phyloP scores from a whole-genome alignment of 1,140 invertebrate species.

The Bombus ignitus region DNA sequence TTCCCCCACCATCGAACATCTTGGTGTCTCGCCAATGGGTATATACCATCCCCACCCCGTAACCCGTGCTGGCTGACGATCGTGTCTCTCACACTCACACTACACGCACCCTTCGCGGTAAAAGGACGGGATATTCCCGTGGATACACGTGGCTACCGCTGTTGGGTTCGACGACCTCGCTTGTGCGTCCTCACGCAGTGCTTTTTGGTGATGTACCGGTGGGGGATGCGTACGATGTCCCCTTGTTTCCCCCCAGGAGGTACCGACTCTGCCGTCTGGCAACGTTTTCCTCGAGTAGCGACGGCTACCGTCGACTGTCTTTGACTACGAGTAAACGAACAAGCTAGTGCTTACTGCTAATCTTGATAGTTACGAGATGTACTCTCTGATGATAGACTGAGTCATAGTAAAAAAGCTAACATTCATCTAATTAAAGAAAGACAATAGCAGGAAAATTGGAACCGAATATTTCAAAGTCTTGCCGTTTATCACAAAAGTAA shows the following conservation, averaged over 20 bases:
- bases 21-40: constrained; percentile 21
- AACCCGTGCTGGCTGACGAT: constrained; percentile 22
- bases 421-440: neutral
- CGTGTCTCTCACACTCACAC: constrained; percentile 27
- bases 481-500: too few relatives aligned
- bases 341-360: neutral
- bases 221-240: constrained; percentile 54
- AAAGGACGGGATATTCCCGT: constrained; percentile 54
- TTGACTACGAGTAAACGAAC: neutral
- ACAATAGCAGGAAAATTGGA: too few relatives aligned
- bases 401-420: neutral
- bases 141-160: constrained; percentile 51
- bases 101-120: constrained; percentile 37
- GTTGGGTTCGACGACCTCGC: constrained; percentile 49
- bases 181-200: constrained; percentile 52
- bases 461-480: too few relatives aligned
- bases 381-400: neutral
- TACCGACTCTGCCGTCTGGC: constrained; percentile 45
- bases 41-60: constrained; percentile 8
- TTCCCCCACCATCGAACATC: neutral
- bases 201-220: constrained; percentile 55
- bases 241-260: constrained; percentile 45
- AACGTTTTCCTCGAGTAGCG: constrained; percentile 43
- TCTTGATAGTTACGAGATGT: neutral
- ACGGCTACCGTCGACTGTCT: constrained; percentile 4